These are phyloP conservation scores for Pristionchus maxplancki DNA, from an alignment of 2,888 invertebrate genomes.

Conservation along the genomic window DNA sequence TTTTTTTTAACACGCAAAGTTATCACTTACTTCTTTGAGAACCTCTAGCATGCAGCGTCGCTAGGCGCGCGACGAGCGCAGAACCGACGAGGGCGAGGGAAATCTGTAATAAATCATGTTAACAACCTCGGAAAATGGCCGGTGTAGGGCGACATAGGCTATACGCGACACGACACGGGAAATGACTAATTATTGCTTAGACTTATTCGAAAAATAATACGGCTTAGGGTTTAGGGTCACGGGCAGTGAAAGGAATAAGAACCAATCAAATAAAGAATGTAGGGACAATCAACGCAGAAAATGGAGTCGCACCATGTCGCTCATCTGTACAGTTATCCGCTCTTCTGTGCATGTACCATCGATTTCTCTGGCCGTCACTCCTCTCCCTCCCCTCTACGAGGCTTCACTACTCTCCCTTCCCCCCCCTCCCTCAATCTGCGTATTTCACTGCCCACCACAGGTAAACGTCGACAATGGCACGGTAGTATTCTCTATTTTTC, in stretches of 20 bases:
- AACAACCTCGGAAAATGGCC: background rate
- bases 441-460: slow-evolving; percentile 16
- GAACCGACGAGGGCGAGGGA: background rate
- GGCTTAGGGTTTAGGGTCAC: no score
- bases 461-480: background rate
- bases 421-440: background rate
- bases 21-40: slow-evolving; percentile 47
- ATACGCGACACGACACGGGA: no score
- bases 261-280: no score
- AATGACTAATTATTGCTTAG: no score
- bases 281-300: background rate
- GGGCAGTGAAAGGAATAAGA: no score
- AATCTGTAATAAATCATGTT: background rate
- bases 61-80: slow-evolving; percentile 33
- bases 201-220: no score
- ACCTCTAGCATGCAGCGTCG: slow-evolving; percentile 51
- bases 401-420: background rate
- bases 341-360: slow-evolving; percentile 30
- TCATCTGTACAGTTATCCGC: background rate
- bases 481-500: background rate
- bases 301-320: background rate
- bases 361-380: slow-evolving; percentile 22
- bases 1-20: no score
- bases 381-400: background rate
- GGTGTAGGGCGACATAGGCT: no score